Evolutionary conservation across 2,797 vertebrate species (phyloP).

Genomic region (Emys orbicularis): DNA sequence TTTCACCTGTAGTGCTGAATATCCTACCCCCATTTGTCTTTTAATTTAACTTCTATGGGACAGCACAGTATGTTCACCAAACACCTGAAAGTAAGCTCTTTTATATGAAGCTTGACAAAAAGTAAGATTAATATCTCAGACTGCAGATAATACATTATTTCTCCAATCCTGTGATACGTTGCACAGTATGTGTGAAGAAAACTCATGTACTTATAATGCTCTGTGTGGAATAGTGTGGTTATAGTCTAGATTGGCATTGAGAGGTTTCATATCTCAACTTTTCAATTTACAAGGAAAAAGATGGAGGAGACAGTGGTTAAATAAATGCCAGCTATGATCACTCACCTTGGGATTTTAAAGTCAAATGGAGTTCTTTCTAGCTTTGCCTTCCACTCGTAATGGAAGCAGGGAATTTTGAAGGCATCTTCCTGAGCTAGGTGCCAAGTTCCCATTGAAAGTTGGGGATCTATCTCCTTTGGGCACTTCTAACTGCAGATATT

Average conservation of each 20-base stretch:
- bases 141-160: conserved; percentile 36
- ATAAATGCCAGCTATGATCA: not conserved
- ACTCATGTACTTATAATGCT: not conserved
- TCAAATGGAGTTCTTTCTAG: not conserved
- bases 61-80: conserved; percentile 49
- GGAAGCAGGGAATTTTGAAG: not conserved
- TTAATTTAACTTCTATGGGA: conserved; percentile 71
- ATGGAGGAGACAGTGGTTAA: not conserved
- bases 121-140: conserved; percentile 51
- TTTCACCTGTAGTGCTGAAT: conserved; percentile 78
- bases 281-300: not conserved
- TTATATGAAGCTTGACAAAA: conserved; percentile 57
- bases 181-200: conserved; percentile 21
- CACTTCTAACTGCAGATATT: not conserved
- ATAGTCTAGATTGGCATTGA: not conserved
- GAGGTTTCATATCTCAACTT: not conserved
- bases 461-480: not conserved
- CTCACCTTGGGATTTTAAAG: not conserved
- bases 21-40: conserved; percentile 75
- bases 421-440: not conserved
- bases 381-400: not conserved
- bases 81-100: conserved; percentile 57
- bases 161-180: not conserved
- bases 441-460: not conserved
- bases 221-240: not conserved